Evolutionary conservation across 1,140 invertebrate species (phyloP).

Genomic region (Cheumatopsyche charites): DNA sequence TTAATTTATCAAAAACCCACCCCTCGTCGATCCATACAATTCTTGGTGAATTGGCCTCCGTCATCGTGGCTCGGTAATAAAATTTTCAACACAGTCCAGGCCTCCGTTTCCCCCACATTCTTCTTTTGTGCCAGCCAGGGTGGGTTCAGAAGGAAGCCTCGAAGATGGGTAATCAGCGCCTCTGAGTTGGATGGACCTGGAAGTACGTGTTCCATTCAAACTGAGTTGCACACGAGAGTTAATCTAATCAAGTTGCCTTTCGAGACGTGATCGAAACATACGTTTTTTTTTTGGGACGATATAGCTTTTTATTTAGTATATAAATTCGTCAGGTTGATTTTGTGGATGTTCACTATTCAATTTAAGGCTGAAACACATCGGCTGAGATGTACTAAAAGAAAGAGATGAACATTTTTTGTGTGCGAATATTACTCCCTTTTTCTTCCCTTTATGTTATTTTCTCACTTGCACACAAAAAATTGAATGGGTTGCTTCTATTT

Average conservation of each 20-base stretch:
- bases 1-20: slow-evolving; percentile 27
- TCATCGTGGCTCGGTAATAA: slow-evolving; percentile 23
- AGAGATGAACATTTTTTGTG: no score
- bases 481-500: no score
- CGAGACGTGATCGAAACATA: not conserved
- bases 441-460: no score
- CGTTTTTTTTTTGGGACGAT: no score
- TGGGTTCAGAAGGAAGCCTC: slow-evolving; percentile 13
- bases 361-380: no score
- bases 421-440: no score
- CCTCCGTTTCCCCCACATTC: not conserved
- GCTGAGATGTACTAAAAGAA: no score
- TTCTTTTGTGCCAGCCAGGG: slow-evolving; percentile 2
- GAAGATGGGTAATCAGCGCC: slow-evolving; percentile 36
- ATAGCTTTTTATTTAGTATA: no score
- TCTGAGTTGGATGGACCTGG: not conserved
- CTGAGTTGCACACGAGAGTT: not conserved
- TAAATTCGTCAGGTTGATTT: no score
- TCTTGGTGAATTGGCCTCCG: slow-evolving; percentile 5
- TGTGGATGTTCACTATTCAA: no score
- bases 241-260: slow-evolving; percentile 41
- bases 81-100: slow-evolving; percentile 16
- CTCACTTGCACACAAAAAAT: no score
- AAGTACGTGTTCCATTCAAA: slow-evolving; percentile 4
- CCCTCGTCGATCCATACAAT: slow-evolving; percentile 20